Conservation (phyloP, 2,797 vertebrate genomes). For the Erpetoichthys calabaricus region DNA sequence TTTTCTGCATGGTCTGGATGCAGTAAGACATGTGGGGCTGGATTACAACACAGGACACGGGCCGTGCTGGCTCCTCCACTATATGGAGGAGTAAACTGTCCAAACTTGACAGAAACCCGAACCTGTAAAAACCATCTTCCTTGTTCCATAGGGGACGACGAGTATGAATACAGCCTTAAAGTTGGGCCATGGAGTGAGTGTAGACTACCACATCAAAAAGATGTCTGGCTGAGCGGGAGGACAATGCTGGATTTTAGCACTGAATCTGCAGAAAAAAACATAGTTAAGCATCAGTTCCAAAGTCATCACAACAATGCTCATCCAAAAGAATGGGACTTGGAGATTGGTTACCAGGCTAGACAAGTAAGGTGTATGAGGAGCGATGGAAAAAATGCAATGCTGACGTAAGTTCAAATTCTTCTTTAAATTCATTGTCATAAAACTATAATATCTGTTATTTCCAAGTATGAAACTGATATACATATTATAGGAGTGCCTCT, state of each 20-base stretch:
- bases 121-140: conserved; percentile 37
- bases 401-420: conserved; percentile 60
- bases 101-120: conserved; percentile 70
- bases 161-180: conserved; percentile 75
- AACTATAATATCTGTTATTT: too few relatives aligned
- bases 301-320: conserved; percentile 23
- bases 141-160: conserved; percentile 60
- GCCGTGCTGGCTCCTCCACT: conserved; percentile 65
- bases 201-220: conserved; percentile 52
- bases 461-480: too few relatives aligned
- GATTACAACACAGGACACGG: conserved; percentile 65
- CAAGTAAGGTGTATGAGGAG: conserved; percentile 71
- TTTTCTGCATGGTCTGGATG: conserved; percentile 80
- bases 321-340: conserved; percentile 44
- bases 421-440: neutral
- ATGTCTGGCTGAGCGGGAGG: conserved; percentile 40
- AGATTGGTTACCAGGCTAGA: conserved; percentile 78
- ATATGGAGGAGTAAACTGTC: conserved; percentile 74
- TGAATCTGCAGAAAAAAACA: conserved; percentile 50
- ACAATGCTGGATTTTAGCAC: conserved; percentile 52
- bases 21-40: conserved; percentile 46
- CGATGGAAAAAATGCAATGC: conserved; percentile 60
- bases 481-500: too few relatives aligned
- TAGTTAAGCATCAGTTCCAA: conserved; percentile 30
- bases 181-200: conserved; percentile 79